Evolutionary conservation across 2,888 invertebrate species (phyloP), one percentile per base, ranked within the genome.

Genomic region (Adelphocoris suturalis): DNA sequence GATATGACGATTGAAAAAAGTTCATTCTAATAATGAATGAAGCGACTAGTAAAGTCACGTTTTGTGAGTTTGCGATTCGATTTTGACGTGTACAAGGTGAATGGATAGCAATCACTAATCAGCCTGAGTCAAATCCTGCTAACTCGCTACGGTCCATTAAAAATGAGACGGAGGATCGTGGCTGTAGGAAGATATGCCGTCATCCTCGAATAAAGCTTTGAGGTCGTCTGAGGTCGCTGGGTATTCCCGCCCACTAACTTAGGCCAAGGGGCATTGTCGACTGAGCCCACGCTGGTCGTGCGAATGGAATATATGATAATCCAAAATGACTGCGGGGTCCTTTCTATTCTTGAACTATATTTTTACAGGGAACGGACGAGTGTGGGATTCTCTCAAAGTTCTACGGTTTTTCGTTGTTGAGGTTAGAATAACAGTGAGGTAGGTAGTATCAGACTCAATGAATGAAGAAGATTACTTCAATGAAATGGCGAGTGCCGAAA

Each of bases 81-180:
- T 68, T 68, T 68, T 68, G 57, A 57, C 68, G 68, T n/a, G 23
- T 19, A 5, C 68, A 68, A 68, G 23, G 23, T 23, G 68, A 68
- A 13, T 23, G 68, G 68, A 68, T 68, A 19, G 27, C 27, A 27
- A 68, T 68, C 68, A 68, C 12, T 23, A 23, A 68, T 12, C 19
- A 68, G 19, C 68, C 27, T 23, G 27, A 68, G 68, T 68, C 13
- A 12, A 68, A 68, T 9, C 23, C 23, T 68, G 19, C n/a, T 61
- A 61, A 61, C 61, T 9, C 61, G 61, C 0, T n/a, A 19, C 3
- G 68, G 68, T 68, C 27, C 68, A 23, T 68, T 68, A 68, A 27
- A 37, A 68, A 68, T 11, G 68, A 23, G 68, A 68, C 19, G 68
- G 68, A 68, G 5, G 23, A 23, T 23, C 68, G 68, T 27, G 68